Conservation (phyloP, 2,888 invertebrate species). For the Schrankia costaestrigalis region DNA sequence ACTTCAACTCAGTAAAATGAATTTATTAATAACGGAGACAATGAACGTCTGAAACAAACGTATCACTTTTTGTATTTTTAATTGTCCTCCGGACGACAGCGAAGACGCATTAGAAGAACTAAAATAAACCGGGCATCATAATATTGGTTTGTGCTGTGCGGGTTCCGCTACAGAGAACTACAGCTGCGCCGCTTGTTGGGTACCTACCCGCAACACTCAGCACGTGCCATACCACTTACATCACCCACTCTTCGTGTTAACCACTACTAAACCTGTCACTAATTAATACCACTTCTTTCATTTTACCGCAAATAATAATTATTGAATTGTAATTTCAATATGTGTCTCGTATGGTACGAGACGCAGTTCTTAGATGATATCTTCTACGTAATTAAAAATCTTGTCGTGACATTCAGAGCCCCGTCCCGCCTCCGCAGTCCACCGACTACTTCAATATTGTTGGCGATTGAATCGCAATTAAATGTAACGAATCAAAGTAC, state of each 20-base stretch:
- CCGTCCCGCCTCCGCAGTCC: conserved; percentile 74
- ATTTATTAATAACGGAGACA: conserved; percentile 81
- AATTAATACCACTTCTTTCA: conserved; percentile 51
- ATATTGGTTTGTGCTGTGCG: conserved; percentile 57
- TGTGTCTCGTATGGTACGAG: conserved; percentile 66
- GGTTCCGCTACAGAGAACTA: conserved; percentile 10
- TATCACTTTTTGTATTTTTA: conserved; percentile 79
- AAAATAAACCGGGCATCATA: conserved; percentile 78
- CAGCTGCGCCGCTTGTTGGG: conserved; percentile 15
- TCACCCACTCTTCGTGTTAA: conserved; percentile 40
- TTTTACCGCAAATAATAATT: conserved; percentile 54
- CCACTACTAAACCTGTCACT: conserved; percentile 53
- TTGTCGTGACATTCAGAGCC: conserved; percentile 80
- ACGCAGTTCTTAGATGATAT: conserved; percentile 76
- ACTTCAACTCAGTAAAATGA: conserved; percentile 79
- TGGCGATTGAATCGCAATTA: conserved; percentile 80
- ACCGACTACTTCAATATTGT: conserved; percentile 74
- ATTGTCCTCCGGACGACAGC: conserved; percentile 77
- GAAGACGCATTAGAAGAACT: conserved; percentile 77
- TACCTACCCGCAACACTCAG: conserved; percentile 3
- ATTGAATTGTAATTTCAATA: conserved; percentile 75
- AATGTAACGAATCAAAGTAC: conserved; percentile 76
- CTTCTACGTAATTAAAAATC: conserved; percentile 79
- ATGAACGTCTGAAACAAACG: conserved; percentile 80
- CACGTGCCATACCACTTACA: conserved; percentile 12